Conservation (phyloP, 2,888 invertebrate genomes). For the Drosophila subquinaria region DNA sequence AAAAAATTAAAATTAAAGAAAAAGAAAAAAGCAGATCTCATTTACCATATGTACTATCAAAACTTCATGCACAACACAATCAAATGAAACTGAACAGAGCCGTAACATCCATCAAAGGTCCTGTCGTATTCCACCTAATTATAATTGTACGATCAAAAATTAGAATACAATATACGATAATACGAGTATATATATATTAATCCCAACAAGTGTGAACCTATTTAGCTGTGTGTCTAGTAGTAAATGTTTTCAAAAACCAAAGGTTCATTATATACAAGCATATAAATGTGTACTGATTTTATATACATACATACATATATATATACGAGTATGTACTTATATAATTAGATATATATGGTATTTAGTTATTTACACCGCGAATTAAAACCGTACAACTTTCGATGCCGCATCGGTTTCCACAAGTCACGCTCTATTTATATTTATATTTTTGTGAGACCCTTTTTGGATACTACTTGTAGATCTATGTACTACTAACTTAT, state of each 20-base stretch:
- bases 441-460: conserved; percentile 74
- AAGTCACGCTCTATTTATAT: conserved; percentile 61
- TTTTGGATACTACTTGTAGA: conserved; percentile 54
- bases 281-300: conserved; percentile 77
- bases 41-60: conserved; percentile 14
- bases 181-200: conserved; percentile 5
- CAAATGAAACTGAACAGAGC: conserved; percentile 44
- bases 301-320: conserved; percentile 53
- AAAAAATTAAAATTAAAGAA: conserved; percentile 1
- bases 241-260: conserved; percentile 34
- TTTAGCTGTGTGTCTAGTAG: conserved; percentile 61
- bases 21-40: conserved; percentile 18
- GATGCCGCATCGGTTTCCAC: conserved; percentile 66
- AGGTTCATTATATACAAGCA: conserved; percentile 52
- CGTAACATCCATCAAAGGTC: conserved; percentile 12
- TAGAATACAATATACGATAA: conserved; percentile 6
- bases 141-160: conserved; percentile 42
- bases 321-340: conserved; percentile 29
- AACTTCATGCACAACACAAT: conserved; percentile 66
- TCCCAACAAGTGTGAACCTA: conserved; percentile 47
- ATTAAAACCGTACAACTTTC: conserved; percentile 34
- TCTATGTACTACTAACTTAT: conserved; percentile 12
- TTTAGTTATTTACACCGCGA: conserved; percentile 62
- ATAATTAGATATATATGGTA: conserved; percentile 36
- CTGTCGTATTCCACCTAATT: conserved; percentile 66